phyloP scores from a whole-genome alignment of 1,140 invertebrate genomes.

The Magallana gigas region DNA sequence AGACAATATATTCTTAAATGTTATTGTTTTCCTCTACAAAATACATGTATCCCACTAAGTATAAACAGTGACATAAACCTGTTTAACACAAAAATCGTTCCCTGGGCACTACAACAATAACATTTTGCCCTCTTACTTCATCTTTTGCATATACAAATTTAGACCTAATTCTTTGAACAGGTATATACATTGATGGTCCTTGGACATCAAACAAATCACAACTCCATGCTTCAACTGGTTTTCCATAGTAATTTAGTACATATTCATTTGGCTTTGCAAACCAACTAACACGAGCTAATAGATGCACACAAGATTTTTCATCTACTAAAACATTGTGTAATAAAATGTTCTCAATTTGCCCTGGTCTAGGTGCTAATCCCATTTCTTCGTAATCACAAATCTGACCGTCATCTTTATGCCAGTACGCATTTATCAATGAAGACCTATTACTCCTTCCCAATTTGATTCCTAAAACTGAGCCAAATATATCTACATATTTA shows the following conservation, averaged over 20 bases:
- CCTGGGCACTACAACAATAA: conserved; percentile 36
- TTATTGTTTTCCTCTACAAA: conserved; percentile 7
- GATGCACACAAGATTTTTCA: conserved; percentile 35
- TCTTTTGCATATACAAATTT: conserved; percentile 44
- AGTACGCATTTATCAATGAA: conserved; percentile 43
- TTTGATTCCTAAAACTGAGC: conserved; percentile 33
- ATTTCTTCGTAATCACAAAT: conserved; percentile 23
- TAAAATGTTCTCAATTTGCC: conserved; percentile 43
- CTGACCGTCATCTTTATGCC: conserved; percentile 34
- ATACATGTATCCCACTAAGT: background rate
- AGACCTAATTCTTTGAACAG: conserved; percentile 45
- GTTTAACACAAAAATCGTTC: conserved; percentile 9
- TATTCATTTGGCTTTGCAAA: conserved; percentile 14
- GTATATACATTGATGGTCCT: conserved; percentile 43
- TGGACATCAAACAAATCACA: conserved; percentile 9
- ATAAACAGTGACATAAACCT: conserved; percentile 7
- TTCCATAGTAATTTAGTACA: conserved; percentile 44
- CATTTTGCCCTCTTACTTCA: conserved; percentile 18
- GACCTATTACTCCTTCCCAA: conserved; percentile 31
- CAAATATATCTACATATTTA: conserved; percentile 39
- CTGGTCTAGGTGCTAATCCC: conserved; percentile 26
- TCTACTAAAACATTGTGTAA: conserved; percentile 41
- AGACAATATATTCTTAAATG: background rate
- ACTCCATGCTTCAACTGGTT: conserved; percentile 47
- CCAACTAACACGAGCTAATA: conserved; percentile 42